A percentile compares a stretch with the other conserved stretches of the same genome.
phyloP scores from a whole-genome alignment of 2,113 vertebrate species.

The Coregonus clupeaformis region DNA sequence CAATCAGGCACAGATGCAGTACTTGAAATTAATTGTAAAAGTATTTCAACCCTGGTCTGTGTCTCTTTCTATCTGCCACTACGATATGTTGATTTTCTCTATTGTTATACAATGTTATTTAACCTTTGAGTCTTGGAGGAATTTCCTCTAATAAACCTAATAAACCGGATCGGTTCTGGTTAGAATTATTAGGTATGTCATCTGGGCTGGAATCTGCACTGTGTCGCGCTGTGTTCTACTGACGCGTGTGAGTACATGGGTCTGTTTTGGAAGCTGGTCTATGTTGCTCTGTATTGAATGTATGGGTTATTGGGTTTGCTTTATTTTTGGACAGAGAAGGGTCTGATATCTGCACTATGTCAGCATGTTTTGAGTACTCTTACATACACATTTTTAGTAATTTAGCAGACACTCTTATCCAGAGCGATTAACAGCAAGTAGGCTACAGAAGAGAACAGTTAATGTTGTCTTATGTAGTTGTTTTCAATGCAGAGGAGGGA shows the following conservation, averaged over 20 bases:
- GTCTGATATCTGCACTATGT: background rate
- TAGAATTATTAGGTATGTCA: slow-evolving; percentile 55
- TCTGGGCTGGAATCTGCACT: slow-evolving; percentile 28
- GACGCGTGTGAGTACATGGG: background rate
- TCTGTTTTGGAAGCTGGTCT: too few species aligned
- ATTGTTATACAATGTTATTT: slow-evolving; percentile 22
- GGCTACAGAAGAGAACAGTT: too few species aligned
- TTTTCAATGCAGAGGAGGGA: background rate
- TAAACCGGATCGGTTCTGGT: slow-evolving; percentile 41
- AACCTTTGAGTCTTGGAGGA: slow-evolving; percentile 38
- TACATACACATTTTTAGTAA: too few species aligned
- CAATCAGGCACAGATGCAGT: too few species aligned
- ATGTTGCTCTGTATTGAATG: too few species aligned
- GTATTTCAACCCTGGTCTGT: too few species aligned
- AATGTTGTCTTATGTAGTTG: background rate
- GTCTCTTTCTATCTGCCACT: too few species aligned
- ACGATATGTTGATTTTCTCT: slow-evolving; percentile 13
- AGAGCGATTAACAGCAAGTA: too few species aligned
- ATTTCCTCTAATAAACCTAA: slow-evolving; percentile 55
- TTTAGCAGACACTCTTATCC: too few species aligned
- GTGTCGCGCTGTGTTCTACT: slow-evolving; percentile 22
- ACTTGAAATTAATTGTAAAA: too few species aligned
- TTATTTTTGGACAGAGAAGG: background rate
- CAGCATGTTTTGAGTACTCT: too few species aligned
- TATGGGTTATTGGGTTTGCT: background rate